These are phyloP conservation scores for Muntiacus reevesi DNA, from an alignment of 2,113 vertebrate genomes.

Conservation along the genomic window DNA sequence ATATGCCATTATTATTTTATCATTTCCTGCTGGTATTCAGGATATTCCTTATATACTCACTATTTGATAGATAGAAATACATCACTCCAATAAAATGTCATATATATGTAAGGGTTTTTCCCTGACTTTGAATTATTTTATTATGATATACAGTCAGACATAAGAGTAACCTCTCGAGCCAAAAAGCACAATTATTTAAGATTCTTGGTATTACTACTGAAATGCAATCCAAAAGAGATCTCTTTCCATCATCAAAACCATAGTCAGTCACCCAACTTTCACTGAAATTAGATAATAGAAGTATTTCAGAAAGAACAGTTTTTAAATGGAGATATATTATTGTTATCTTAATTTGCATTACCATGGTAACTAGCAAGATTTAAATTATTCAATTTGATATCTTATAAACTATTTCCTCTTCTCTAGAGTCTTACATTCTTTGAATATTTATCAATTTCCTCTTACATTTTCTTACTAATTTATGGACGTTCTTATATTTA, in stretches of 20 bases:
- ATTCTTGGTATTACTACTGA: neutral
- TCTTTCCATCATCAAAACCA: neutral
- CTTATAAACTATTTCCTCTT: neutral
- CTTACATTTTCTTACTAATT: neutral
- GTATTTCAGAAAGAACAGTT: neutral
- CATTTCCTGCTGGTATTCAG: neutral
- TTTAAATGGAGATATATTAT: neutral
- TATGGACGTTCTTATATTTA: neutral
- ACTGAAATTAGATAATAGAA: neutral
- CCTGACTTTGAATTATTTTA: neutral
- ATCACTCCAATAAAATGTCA: neutral
- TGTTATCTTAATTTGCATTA: slow-evolving; percentile 33
- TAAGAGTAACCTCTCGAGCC: neutral
- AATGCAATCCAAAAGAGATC: neutral
- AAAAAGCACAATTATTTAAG: neutral
- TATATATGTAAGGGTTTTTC: neutral
- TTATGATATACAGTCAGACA: neutral
- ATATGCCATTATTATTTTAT: neutral
- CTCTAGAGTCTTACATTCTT: neutral
- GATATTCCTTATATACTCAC: neutral
- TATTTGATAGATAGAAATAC: neutral
- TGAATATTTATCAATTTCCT: neutral
- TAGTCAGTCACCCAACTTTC: neutral
- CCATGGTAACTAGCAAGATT: neutral
- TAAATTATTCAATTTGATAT: neutral